These are phyloP conservation scores for Lasioglossum baleicum DNA, from an alignment of 1,140 invertebrate species.

Conservation along the genomic window DNA sequence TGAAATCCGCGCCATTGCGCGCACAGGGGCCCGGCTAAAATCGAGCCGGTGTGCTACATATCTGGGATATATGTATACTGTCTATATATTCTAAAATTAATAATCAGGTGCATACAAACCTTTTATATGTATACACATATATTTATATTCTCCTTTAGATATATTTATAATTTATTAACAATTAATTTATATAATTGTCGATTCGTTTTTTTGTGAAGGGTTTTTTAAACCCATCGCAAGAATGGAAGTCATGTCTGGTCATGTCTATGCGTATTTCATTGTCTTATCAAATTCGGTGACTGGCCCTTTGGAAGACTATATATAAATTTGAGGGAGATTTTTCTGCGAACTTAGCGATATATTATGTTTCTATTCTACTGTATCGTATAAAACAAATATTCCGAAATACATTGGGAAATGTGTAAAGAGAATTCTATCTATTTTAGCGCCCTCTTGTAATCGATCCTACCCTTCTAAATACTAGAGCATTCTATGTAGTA, in stretches of 20 bases:
- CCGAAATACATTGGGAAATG: not conserved
- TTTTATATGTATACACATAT: too few species aligned
- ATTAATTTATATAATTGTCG: not conserved
- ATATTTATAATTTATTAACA: not conserved
- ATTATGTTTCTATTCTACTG: not conserved
- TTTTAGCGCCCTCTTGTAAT: slow-evolving; percentile 37
- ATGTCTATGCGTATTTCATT: not conserved
- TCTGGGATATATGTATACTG: too few species aligned
- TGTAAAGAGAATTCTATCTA: not conserved
- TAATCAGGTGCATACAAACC: too few species aligned
- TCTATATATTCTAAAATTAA: too few species aligned
- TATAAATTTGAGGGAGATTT: not conserved
- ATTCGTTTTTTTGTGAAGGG: not conserved
- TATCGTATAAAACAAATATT: not conserved
- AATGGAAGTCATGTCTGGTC: not conserved
- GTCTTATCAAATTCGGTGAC: not conserved
- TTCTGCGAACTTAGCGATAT: too few species aligned
- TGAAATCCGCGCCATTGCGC: too few species aligned
- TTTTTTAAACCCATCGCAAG: not conserved
- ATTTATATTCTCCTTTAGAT: too few species aligned
- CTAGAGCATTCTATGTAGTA: slow-evolving; percentile 30
- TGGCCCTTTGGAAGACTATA: not conserved
- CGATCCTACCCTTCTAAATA: slow-evolving; percentile 18
- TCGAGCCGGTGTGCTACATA: too few species aligned
- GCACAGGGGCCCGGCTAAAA: too few species aligned